phyloP scores from a whole-genome alignment of 1,140 invertebrate genomes.

The Schlechtendalia chinensis region DNA sequence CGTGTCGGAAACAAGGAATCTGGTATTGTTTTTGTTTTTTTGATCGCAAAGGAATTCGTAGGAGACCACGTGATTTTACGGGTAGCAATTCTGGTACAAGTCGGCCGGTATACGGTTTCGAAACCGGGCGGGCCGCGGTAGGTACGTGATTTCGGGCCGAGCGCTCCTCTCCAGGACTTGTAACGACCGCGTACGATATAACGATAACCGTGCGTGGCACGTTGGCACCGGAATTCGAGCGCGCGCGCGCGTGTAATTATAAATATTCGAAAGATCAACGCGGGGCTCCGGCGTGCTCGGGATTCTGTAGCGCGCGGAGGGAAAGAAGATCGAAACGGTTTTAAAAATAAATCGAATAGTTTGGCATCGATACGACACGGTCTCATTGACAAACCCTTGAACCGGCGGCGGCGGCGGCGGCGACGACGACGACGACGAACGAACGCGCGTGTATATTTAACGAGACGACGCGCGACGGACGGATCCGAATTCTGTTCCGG shows the following conservation, averaged over 20 bases:
- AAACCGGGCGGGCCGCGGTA: no score
- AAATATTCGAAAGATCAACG: slow-evolving; percentile 37
- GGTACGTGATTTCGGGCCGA: no score
- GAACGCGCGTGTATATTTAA: neutral
- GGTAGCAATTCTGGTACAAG: no score
- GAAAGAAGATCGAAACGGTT: neutral
- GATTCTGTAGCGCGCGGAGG: slow-evolving; percentile 19
- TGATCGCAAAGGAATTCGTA: no score
- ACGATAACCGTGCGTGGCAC: neutral
- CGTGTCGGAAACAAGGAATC: no score
- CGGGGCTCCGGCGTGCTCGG: slow-evolving; percentile 18
- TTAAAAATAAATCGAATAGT: slow-evolving; percentile 50
- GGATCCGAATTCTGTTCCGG: no score
- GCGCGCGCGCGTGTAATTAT: slow-evolving; percentile 8
- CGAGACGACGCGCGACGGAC: no score
- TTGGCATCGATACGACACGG: slow-evolving; percentile 35
- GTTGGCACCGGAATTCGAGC: neutral
- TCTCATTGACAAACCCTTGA: slow-evolving; percentile 50
- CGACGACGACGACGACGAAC: neutral
- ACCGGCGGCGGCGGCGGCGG: neutral
- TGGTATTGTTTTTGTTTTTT: no score
- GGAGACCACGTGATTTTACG: no score
- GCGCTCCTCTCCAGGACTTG: neutral
- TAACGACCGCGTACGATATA: no score
- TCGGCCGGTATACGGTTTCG: no score